Evolutionary conservation across 1,140 invertebrate species (phyloP).

Genomic region (Anagrus nilaparvatae): DNA sequence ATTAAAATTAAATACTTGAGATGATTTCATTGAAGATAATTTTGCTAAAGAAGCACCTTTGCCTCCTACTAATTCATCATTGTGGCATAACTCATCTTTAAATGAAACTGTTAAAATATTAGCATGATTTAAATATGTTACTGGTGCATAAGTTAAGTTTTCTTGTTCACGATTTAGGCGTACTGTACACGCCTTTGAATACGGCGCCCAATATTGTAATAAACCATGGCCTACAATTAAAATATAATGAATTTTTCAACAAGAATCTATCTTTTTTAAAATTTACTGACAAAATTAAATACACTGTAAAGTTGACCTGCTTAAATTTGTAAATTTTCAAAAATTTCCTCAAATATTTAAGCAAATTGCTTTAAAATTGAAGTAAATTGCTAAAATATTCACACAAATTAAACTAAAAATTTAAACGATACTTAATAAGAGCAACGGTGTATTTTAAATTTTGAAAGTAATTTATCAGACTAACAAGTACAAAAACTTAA

Average conservation of each 20-base stretch:
- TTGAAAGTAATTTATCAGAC: no score
- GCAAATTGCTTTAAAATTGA: no score
- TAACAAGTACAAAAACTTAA: no score
- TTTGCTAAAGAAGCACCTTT: constrained; percentile 61
- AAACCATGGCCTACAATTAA: constrained; percentile 17
- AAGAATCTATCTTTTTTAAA: no score
- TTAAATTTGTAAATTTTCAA: no score
- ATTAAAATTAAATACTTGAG: constrained; percentile 29
- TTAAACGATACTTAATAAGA: no score
- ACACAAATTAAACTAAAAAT: no score
- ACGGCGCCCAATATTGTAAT: constrained; percentile 15
- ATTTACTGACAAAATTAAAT: no score
- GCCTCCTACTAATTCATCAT: constrained; percentile 52
- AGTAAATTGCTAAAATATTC: no score
- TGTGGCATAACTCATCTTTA: constrained; percentile 19
- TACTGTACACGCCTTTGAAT: constrained; percentile 4
- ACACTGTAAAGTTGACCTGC: no score
- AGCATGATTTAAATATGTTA: neutral
- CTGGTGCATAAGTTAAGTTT: constrained; percentile 1
- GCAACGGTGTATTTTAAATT: no score
- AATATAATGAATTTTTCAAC: neutral
- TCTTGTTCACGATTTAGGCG: neutral
- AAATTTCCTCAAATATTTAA: no score
- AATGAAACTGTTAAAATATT: constrained; percentile 38
- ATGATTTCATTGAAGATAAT: constrained; percentile 41